Evolutionary conservation across 2,113 vertebrate genomes (phyloP).

Genomic region (Hylia prasina): DNA sequence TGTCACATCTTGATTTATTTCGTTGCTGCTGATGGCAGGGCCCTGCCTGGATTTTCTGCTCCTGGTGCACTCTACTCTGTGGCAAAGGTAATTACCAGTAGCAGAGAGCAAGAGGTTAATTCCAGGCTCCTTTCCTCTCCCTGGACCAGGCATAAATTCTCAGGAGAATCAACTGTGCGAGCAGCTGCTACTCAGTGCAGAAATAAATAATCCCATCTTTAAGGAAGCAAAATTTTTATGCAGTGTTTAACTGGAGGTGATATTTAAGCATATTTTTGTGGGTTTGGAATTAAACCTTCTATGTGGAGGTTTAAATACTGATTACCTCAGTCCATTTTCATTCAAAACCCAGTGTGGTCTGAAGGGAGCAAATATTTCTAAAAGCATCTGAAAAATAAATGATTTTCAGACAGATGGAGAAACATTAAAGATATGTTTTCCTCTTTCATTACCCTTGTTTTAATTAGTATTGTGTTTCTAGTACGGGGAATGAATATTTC

Average conservation of each 20-base stretch:
- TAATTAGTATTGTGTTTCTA: background rate
- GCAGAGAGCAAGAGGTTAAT: slow-evolving; percentile 18
- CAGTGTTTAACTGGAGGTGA: background rate
- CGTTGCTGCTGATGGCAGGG: background rate
- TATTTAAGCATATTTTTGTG: background rate
- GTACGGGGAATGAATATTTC: background rate
- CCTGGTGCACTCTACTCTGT: background rate
- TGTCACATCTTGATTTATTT: slow-evolving; percentile 26
- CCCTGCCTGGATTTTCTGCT: background rate
- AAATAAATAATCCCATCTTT: background rate
- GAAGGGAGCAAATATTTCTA: background rate
- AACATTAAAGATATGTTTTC: background rate
- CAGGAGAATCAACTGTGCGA: background rate
- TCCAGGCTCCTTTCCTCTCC: background rate
- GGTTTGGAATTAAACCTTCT: background rate
- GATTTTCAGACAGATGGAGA: background rate
- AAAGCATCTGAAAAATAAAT: background rate
- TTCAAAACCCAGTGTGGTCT: background rate
- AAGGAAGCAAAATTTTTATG: background rate
- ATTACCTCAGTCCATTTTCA: background rate
- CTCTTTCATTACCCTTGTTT: background rate
- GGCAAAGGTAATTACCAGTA: slow-evolving; percentile 4
- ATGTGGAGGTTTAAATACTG: background rate
- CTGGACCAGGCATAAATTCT: background rate
- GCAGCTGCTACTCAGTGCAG: background rate